Evolutionary conservation across 2,113 vertebrate species (phyloP), one percentile per base, ranked within the genome.

Genomic region (Prolemur simus): DNA sequence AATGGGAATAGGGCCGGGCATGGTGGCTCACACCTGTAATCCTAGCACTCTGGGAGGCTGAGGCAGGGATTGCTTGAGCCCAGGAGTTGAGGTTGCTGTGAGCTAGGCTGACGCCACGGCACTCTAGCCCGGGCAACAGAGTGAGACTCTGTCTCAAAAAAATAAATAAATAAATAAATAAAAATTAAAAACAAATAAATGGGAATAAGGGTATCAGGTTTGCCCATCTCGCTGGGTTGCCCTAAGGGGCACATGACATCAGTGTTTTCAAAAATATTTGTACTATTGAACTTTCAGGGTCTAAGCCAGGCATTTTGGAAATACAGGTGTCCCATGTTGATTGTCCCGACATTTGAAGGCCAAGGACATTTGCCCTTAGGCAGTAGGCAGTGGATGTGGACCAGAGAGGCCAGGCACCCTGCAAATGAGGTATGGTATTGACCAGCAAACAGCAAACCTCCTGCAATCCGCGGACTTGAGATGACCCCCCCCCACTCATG

Each of bases 401-500:
- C 8, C 37, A 78, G 27, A 84, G 17, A 86, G n/a, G 25, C 6
- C 8, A 45, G 47, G 20, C 3, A 15, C 27, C 17, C 32, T 39
- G 32, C 18, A 86, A 18, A 18, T 20, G n/a, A 94, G 63, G 47
- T 42, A 5, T 12, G 9, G 6, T 32, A 13, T 17, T 23, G 14
- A 12, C 18, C 37, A 54, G 52, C 2, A 68, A 27, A 18, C 11
- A 15, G 5, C 42, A 39, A 18, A 32, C n/a, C 21, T 52, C 23
- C 23, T 18, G 25, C 5, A 47, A 5, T 17, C 49, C 37, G 5
- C 2, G 11, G 23, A 9, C 12, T 45, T 45, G 25, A 54, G 5
- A 2, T 42, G 5, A 47, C 4, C 1, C 14, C 13, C 14, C 15
- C 4, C 1, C 14, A 10, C 14, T 13, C 12, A 20, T 8, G 23